Conservation (phyloP, 2,113 vertebrate genomes). For the Fulmarus glacialis region DNA sequence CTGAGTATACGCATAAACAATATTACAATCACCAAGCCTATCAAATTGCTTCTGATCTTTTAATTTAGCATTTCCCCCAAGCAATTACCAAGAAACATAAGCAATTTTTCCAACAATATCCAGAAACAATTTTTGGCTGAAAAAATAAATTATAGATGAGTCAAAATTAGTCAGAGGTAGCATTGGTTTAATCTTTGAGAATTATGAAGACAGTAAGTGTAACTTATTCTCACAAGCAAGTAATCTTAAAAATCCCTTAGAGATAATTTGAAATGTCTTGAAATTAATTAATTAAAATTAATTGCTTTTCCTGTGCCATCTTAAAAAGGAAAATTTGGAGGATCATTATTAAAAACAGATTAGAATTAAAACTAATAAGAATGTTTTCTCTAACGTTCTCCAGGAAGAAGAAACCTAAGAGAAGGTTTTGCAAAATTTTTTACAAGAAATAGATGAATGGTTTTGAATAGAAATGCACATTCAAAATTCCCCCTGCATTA, state of each 20-base stretch:
- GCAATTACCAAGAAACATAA: not conserved
- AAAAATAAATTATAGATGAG: not conserved
- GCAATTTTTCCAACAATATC: not conserved
- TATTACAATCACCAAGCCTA: not conserved
- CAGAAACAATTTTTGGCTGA: not conserved
- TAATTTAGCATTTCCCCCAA: not conserved
- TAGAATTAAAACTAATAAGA: not conserved
- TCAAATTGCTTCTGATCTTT: not conserved
- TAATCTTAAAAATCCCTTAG: not conserved
- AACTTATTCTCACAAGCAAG: not conserved
- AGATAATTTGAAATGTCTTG: not conserved
- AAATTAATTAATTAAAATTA: not conserved
- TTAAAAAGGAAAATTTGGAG: not conserved
- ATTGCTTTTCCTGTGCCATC: not conserved
- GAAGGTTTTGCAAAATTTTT: not conserved
- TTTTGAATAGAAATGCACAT: not conserved
- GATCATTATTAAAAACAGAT: not conserved
- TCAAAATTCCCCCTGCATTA: not conserved
- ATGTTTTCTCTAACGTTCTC: not conserved
- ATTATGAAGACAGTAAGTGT: not conserved
- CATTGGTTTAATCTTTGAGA: not conserved
- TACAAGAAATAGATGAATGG: not conserved
- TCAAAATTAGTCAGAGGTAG: not conserved
- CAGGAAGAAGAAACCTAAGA: not conserved
- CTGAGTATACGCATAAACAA: not conserved